Evolutionary conservation across 2,113 vertebrate species (phyloP).

Genomic region (Dicaeum eximium): DNA sequence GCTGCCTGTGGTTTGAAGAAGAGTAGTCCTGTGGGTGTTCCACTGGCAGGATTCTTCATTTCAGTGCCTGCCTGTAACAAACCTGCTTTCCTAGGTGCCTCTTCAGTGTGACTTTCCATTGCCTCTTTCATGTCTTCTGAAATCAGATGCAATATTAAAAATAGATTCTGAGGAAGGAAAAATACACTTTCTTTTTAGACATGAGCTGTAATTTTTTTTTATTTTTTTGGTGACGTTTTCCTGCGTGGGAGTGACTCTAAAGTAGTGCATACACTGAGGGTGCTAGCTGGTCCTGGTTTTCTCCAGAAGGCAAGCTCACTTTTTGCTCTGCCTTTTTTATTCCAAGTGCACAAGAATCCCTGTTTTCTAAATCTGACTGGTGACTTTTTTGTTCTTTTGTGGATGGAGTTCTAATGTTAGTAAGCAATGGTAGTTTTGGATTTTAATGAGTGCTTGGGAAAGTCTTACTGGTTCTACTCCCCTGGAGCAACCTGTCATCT

Average conservation of each 20-base stretch:
- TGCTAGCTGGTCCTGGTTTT: neutral
- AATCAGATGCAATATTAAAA: conserved; percentile 26
- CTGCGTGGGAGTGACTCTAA: neutral
- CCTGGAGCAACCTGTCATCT: neutral
- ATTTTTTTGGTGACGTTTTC: neutral
- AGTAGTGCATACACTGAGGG: neutral
- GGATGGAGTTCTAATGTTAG: neutral
- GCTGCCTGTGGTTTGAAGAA: neutral
- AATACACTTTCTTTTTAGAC: neutral
- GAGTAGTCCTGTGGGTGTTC: neutral
- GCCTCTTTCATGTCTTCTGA: neutral
- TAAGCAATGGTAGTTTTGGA: neutral
- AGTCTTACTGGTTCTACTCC: neutral
- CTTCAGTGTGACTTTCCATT: neutral
- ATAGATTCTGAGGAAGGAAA: neutral
- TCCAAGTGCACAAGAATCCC: neutral
- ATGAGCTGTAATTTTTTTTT: neutral
- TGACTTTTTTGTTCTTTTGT: neutral
- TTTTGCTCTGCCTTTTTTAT: neutral
- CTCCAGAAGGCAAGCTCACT: neutral
- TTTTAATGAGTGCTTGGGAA: neutral
- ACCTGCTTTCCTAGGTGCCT: neutral
- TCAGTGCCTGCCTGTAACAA: neutral
- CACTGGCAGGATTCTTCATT: neutral
- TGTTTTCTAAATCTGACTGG: neutral